phyloP scores from a whole-genome alignment of 2,888 invertebrate species.

The Erynnis tages region DNA sequence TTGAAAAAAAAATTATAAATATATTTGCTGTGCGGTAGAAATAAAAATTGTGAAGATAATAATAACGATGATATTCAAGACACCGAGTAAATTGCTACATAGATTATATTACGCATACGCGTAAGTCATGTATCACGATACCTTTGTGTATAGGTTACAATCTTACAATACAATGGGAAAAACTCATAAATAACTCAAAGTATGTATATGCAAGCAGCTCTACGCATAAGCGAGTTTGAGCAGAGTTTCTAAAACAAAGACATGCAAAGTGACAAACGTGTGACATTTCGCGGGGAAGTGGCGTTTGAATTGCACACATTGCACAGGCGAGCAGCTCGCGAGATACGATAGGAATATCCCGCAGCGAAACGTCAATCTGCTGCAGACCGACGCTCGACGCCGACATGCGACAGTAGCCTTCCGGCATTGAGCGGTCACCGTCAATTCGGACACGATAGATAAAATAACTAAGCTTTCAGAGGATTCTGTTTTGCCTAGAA shows the following conservation, averaged over 20 bases:
- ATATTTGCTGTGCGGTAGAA: no score
- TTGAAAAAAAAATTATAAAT: no score
- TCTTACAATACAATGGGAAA: constrained; percentile 1
- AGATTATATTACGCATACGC: background rate
- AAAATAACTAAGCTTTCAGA: constrained; percentile 21
- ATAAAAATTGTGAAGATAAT: no score
- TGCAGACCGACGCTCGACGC: constrained; percentile 39
- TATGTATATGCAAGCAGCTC: background rate
- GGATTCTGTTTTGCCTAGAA: constrained; percentile 11
- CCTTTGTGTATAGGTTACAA: no score
- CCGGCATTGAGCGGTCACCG: constrained; percentile 47
- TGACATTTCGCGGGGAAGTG: constrained; percentile 50
- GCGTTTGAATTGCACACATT: constrained; percentile 33
- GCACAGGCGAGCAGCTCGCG: background rate
- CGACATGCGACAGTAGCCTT: constrained; percentile 46
- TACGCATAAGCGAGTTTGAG: constrained; percentile 10
- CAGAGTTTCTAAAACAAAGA: constrained; percentile 9
- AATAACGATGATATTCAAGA: no score
- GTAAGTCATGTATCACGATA: no score
- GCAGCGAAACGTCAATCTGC: constrained; percentile 49
- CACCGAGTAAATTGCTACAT: background rate
- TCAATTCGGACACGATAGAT: constrained; percentile 8
- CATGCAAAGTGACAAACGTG: constrained; percentile 36
- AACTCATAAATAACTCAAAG: background rate
- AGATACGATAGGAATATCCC: constrained; percentile 32